Percentiles rank a stretch among this genome's conserved stretches.
These are phyloP conservation scores for Caenorhabditis tropicalis DNA, from an alignment of 1,140 invertebrate species.

Conservation along the genomic window DNA sequence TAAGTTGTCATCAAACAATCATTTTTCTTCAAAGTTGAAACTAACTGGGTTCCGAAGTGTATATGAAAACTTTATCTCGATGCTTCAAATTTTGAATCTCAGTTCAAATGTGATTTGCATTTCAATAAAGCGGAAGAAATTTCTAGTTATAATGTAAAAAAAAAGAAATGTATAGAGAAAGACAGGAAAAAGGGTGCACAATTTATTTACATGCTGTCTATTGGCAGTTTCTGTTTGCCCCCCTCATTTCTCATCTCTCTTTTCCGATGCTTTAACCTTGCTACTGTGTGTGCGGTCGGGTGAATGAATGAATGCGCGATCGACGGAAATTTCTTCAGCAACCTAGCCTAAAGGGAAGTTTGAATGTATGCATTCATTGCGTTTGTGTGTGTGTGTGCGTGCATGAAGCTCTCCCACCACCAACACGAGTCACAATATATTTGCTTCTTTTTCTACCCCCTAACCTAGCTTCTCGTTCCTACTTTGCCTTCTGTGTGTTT, in stretches of 20 bases:
- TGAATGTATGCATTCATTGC: slow-evolving; percentile 8
- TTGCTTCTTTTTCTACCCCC: slow-evolving; percentile 13
- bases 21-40: too few relatives aligned
- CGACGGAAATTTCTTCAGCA: not conserved
- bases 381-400: not conserved
- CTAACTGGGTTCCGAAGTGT: too few relatives aligned
- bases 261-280: slow-evolving; percentile 24
- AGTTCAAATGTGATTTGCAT: too few relatives aligned
- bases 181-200: not conserved
- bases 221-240: not conserved
- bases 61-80: too few relatives aligned
- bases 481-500: not conserved
- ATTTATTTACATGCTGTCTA: slow-evolving; percentile 19
- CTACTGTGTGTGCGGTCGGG: slow-evolving; percentile 27
- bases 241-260: not conserved
- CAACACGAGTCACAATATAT: slow-evolving; percentile 31
- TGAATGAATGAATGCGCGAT: slow-evolving; percentile 38
- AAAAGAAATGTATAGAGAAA: too few relatives aligned
- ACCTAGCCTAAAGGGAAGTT: slow-evolving; percentile 30
- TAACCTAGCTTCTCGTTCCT: not conserved
- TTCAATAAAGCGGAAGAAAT: too few relatives aligned
- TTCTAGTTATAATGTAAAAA: too few relatives aligned
- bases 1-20: too few relatives aligned
- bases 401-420: slow-evolving; percentile 26
- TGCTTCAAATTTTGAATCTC: too few relatives aligned